Conservation (phyloP, 2,113 vertebrate genomes). For the Sebastes schlegelii region DNA sequence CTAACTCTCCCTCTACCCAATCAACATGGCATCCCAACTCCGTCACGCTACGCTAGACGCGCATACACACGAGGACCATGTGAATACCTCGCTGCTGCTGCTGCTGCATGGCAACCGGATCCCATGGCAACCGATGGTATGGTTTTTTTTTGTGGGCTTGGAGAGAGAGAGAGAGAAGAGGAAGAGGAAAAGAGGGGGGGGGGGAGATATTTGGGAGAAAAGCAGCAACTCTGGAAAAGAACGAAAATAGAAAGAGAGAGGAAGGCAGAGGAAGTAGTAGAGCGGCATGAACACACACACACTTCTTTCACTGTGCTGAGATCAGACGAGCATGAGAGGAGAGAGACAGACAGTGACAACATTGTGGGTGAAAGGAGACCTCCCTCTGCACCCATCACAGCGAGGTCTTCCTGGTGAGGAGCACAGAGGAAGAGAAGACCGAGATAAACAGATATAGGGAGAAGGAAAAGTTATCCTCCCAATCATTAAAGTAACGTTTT, state of each 20-base stretch:
- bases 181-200: neutral
- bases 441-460: neutral
- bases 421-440: neutral
- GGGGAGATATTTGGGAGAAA: conserved; percentile 44
- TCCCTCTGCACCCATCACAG: conserved; percentile 42
- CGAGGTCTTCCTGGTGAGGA: conserved; percentile 34
- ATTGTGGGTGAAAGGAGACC: conserved; percentile 59
- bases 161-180: conserved; percentile 3
- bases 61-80: conserved; percentile 48
- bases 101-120: conserved; percentile 81
- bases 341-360: conserved; percentile 57
- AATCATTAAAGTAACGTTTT: neutral
- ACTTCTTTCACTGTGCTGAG: conserved; percentile 42
- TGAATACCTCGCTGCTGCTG: conserved; percentile 44
- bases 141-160: conserved; percentile 51
- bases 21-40: conserved; percentile 60
- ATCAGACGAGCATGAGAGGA: conserved; percentile 42
- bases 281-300: conserved; percentile 41
- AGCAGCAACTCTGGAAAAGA: conserved; percentile 45
- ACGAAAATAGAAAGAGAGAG: conserved; percentile 51
- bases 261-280: conserved; percentile 38
- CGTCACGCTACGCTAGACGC: conserved; percentile 59
- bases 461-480: neutral
- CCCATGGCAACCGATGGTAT: conserved; percentile 82
- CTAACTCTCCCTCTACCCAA: conserved; percentile 1